Percentiles rank a stretch among this genome's conserved stretches.
These are phyloP conservation scores for Cryptotis parvus DNA, from an alignment of 2,113 vertebrate species.

Conservation along the genomic window DNA sequence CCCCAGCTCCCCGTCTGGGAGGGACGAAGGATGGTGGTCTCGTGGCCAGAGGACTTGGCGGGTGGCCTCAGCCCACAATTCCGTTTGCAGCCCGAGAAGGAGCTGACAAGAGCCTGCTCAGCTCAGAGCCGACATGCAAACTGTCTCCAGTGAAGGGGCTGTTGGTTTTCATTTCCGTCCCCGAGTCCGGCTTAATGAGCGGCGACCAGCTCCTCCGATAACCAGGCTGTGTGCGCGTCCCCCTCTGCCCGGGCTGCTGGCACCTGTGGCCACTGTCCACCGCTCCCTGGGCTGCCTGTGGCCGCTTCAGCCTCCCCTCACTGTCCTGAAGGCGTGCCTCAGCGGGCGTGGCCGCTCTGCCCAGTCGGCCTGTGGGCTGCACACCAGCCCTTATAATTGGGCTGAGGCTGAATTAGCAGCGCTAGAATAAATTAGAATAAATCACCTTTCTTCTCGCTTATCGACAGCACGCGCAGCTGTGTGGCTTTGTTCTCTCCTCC, in stretches of 20 bases:
- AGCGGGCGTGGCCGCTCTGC: too few relatives aligned
- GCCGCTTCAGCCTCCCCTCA: too few relatives aligned
- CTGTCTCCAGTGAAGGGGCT: slow-evolving; percentile 99
- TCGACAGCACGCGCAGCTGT: slow-evolving; percentile 94
- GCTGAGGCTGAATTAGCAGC: slow-evolving; percentile 98
- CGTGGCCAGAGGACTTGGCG: too few relatives aligned
- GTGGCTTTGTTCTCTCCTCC: slow-evolving; percentile 94
- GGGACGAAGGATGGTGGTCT: too few relatives aligned
- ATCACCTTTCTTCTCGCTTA: slow-evolving; percentile 90
- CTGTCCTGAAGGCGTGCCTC: too few relatives aligned
- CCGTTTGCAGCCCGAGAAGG: slow-evolving; percentile 96
- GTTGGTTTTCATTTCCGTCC: slow-evolving; percentile 99
- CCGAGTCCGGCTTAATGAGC: slow-evolving; percentile 99
- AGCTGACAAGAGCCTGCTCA: slow-evolving; percentile 99
- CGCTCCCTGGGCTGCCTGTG: too few relatives aligned
- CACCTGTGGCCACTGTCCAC: too few relatives aligned
- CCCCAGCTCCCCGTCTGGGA: too few relatives aligned
- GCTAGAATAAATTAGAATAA: slow-evolving; percentile 92
- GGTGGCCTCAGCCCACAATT: slow-evolving; percentile 89
- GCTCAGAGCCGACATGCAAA: slow-evolving; percentile 99
- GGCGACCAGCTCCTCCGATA: slow-evolving; percentile 96
- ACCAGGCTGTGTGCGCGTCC: slow-evolving; percentile 93
- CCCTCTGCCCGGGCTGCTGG: rapidly evolving
- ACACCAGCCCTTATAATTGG: slow-evolving; percentile 95
- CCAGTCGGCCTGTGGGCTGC: too few relatives aligned